Conservation (phyloP, 2,797 vertebrate genomes). For the Enteromius anoplus region DNA sequence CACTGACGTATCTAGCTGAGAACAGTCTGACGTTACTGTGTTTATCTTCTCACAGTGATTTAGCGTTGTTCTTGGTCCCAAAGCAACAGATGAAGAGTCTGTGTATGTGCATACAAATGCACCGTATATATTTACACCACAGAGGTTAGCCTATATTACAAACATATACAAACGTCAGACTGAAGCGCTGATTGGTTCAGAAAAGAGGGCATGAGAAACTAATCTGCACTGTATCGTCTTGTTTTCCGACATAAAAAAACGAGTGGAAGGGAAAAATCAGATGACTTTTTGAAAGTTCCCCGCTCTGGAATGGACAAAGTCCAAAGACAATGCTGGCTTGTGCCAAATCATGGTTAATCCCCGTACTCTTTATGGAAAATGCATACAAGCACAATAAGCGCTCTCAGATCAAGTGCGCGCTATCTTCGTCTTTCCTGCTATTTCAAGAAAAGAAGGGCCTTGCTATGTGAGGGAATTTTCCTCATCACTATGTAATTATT, state of each 20-base stretch:
- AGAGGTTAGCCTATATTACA: constrained; percentile 54
- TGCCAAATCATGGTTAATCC: constrained; percentile 37
- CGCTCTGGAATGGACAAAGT: constrained; percentile 3
- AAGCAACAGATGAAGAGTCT: constrained; percentile 51
- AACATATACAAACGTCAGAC: constrained; percentile 52
- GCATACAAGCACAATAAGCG: background rate
- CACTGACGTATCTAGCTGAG: constrained; percentile 14
- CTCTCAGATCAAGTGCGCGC: constrained; percentile 8
- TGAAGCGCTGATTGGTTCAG: constrained; percentile 23
- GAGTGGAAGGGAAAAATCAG: constrained; percentile 4
- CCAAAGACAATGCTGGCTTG: constrained; percentile 34
- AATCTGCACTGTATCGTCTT: constrained; percentile 6
- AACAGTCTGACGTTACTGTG: constrained; percentile 51
- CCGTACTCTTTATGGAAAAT: constrained; percentile 2
- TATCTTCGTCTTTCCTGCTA: background rate
- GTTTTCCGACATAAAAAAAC: constrained; percentile 22
- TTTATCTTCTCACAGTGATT: constrained; percentile 58
- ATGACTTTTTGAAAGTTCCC: constrained; percentile 37
- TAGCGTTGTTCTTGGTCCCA: constrained; percentile 56
- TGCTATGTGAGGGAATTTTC: constrained; percentile 23
- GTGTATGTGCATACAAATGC: constrained; percentile 51
- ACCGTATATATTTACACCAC: constrained; percentile 52
- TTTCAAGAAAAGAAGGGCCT: constrained; percentile 1
- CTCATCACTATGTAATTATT: constrained; percentile 45
- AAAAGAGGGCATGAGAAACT: constrained; percentile 18